Evolutionary conservation across 2,797 vertebrate genomes (phyloP).

Genomic region (Pseudochromis fuscus): DNA sequence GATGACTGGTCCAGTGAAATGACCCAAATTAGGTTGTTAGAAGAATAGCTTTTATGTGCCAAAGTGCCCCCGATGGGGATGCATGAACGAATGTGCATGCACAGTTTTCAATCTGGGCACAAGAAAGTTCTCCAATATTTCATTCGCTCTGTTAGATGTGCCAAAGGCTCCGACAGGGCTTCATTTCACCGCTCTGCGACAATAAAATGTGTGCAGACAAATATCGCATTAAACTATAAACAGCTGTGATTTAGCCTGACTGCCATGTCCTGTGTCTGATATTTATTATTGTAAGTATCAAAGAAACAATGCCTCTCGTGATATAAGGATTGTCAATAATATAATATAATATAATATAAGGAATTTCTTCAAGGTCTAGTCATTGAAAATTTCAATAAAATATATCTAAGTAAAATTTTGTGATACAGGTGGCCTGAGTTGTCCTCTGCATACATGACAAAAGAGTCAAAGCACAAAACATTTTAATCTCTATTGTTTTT

Average conservation of each 20-base stretch:
- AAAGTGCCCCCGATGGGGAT: constrained; percentile 75
- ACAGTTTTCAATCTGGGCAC: constrained; percentile 71
- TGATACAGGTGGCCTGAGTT: constrained; percentile 20
- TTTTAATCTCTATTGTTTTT: constrained; percentile 45
- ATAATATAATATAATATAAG: too few species aligned
- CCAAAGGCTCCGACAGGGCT: constrained; percentile 59
- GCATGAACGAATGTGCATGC: constrained; percentile 65
- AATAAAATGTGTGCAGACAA: constrained; percentile 61
- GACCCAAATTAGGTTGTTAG: constrained; percentile 77
- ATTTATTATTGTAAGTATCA: constrained; percentile 58
- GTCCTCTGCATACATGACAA: constrained; percentile 37
- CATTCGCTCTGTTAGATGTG: constrained; percentile 73
- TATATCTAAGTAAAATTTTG: constrained; percentile 35
- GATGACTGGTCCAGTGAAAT: constrained; percentile 76
- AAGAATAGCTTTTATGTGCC: constrained; percentile 76
- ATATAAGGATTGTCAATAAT: constrained; percentile 14
- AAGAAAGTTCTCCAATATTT: constrained; percentile 81
- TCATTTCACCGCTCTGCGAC: constrained; percentile 51
- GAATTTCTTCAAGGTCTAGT: too few species aligned
- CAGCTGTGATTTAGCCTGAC: constrained; percentile 39
- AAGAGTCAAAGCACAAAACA: constrained; percentile 35
- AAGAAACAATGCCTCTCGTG: constrained; percentile 39
- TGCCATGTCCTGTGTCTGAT: constrained; percentile 25
- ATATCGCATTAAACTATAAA: constrained; percentile 60
- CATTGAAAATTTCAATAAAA: constrained; percentile 49